Conservation (phyloP, 2,888 invertebrate species). For the Bimastos eiseni region DNA sequence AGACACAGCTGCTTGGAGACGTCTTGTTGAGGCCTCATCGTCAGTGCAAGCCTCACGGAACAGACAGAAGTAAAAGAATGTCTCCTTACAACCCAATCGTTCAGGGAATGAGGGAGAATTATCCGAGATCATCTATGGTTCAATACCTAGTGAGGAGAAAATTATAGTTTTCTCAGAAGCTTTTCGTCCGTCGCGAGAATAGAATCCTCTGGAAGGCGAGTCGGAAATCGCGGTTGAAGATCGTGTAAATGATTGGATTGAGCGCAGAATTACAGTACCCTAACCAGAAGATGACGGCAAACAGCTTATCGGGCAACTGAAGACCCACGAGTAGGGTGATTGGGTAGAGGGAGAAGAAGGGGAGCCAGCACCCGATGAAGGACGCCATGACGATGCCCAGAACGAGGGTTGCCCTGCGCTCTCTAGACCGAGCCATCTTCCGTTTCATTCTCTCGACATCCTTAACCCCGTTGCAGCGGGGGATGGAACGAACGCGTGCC, state of each 20-base stretch:
- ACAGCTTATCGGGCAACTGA: constrained; percentile 52
- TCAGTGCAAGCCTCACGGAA: no score
- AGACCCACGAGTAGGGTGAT: constrained; percentile 63
- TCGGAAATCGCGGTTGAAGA: constrained; percentile 80
- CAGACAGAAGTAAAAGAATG: no score
- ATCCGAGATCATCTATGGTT: not conserved
- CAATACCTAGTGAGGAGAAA: not conserved
- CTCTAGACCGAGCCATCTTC: constrained; percentile 88
- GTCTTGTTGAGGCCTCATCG: no score
- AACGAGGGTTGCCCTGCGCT: constrained; percentile 92
- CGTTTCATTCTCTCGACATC: constrained; percentile 86
- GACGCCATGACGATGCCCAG: constrained; percentile 94
- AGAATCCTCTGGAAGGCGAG: constrained; percentile 75
- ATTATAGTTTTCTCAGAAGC: not conserved
- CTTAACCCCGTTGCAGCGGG: constrained; percentile 64
- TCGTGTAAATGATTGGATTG: constrained; percentile 88
- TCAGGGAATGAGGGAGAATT: not conserved
- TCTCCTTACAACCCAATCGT: not conserved
- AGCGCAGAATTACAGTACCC: constrained; percentile 71
- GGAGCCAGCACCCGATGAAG: constrained; percentile 90
- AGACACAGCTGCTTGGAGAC: no score
- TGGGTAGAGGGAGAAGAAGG: constrained; percentile 91
- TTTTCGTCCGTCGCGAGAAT: not conserved
- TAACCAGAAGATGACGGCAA: constrained; percentile 74
- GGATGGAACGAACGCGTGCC: not conserved